Conservation (phyloP, 2,888 invertebrate genomes). For the Nemurella pictetii region DNA sequence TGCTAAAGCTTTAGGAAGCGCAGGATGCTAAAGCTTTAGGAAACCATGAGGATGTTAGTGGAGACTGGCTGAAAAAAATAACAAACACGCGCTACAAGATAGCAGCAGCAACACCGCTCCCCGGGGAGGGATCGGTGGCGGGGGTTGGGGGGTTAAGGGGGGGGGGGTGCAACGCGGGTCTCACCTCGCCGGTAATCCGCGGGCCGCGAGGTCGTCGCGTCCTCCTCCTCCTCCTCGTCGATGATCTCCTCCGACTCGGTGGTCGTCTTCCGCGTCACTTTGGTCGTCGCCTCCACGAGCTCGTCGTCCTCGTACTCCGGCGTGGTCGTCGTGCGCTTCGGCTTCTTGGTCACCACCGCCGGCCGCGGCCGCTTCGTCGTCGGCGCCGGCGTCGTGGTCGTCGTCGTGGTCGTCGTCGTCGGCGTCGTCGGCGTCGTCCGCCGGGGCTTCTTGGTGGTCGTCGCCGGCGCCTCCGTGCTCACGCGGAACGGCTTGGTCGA, state of each 20-base stretch:
- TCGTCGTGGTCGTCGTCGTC: conserved; percentile 49
- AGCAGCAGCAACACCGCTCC: too few species aligned
- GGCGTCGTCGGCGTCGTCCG: conserved; percentile 44
- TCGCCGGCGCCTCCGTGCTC: conserved; percentile 49
- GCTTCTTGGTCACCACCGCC: conserved; percentile 47
- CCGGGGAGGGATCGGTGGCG: too few species aligned
- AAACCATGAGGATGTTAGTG: too few species aligned
- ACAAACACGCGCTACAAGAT: too few species aligned
- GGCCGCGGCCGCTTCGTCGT: conserved; percentile 42
- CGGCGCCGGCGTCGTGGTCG: conserved; percentile 44
- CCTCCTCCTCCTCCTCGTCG: conserved; percentile 44
- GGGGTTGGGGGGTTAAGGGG: too few species aligned
- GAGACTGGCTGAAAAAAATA: too few species aligned
- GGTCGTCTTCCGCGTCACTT: conserved; percentile 51
- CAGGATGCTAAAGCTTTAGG: too few species aligned
- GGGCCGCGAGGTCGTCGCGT: conserved; percentile 44
- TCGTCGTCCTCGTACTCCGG: conserved; percentile 27
- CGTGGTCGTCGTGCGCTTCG: conserved; percentile 42
- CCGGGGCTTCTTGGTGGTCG: conserved; percentile 34
- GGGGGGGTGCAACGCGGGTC: too few species aligned
- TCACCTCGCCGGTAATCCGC: conserved; percentile 53
- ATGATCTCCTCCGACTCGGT: conserved; percentile 43
- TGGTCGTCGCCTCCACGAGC: conserved; percentile 46
- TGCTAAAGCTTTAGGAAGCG: too few species aligned
- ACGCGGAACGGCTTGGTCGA: conserved; percentile 44